Base-by-base conservation (phyloP, 2,888 invertebrate species). In the Nomada ruficornis region DNA sequence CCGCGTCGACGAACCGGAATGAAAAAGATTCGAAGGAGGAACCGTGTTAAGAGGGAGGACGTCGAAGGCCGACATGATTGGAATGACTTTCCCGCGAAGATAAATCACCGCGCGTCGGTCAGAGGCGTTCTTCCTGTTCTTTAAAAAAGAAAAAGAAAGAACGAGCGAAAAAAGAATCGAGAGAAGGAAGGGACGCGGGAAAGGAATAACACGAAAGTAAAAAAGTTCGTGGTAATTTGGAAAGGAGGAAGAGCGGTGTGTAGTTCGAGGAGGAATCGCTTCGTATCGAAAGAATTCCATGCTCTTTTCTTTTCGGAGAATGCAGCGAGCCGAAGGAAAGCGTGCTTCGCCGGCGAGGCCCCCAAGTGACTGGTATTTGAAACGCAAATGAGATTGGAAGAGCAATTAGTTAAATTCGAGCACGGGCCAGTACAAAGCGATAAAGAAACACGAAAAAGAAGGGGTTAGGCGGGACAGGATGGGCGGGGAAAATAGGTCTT, bases 361-460 rank as follows among this genome's bases (percentile, higher is more conserved):
- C 59, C 54, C 23, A 11, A n/a, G 9, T 42, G 52, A 50, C 50
- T 47, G 52, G 13, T 57, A 69, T 84, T 84, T 72, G 76, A 77
- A 73, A 72, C 57, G 80, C 80, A 84, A 84, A 84, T 73, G 76
- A 80, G 84, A 84, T 80, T 73, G 65, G 70, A 62, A 44, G 65
- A 44, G 73, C 73, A 84, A 84, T 84, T 84, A 84, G 72, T 80
- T 80, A 62, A 83, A 73, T 80, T 80, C 80, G 69, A 65, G 50
- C 57, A 59, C 63, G 23, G 23, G n/a, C 42, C 15, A 23, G 36
- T 18, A 74, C 69, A 62, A 69, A 73, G 65, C 57, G 60, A 54
- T 36, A 42, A 68, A 68, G 52, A 36, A 55, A 36, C 26, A 23
- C 44, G 52, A 55, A 29, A 42, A 15, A 18, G 10, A n/a, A 47